A percentile compares a stretch with the other conserved stretches of the same genome.
Conservation (phyloP, 2,797 vertebrate genomes). For the Pempheris klunzingeri region DNA sequence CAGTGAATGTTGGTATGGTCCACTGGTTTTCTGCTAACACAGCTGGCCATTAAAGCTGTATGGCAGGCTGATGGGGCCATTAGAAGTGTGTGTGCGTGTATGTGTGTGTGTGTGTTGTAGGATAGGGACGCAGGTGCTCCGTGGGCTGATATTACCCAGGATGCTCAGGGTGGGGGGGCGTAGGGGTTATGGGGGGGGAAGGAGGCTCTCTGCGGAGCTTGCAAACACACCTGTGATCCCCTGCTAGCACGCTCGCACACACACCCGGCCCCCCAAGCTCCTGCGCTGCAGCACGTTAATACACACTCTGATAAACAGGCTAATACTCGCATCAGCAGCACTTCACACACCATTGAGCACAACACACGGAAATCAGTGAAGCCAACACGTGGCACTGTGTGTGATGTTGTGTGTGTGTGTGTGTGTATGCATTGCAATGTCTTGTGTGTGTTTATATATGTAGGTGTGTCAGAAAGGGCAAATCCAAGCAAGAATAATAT, state of each 20-base stretch:
- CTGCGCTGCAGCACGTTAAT: slow-evolving; percentile 65
- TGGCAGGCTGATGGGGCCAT: slow-evolving; percentile 70
- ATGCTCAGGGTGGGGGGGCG: slow-evolving; percentile 67
- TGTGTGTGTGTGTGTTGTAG: slow-evolving; percentile 49
- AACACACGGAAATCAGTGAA: slow-evolving; percentile 48
- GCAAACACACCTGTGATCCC: slow-evolving; percentile 81
- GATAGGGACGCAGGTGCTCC: slow-evolving; percentile 77
- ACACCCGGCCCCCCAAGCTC: background rate
- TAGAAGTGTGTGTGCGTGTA: slow-evolving; percentile 62
- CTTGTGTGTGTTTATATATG: slow-evolving; percentile 20
- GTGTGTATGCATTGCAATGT: background rate
- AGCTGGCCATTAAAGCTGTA: slow-evolving; percentile 80
- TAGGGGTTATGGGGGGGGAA: slow-evolving; percentile 51
- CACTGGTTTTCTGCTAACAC: slow-evolving; percentile 69
- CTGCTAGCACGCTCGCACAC: slow-evolving; percentile 44
- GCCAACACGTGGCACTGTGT: slow-evolving; percentile 44
- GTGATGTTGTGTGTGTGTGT: slow-evolving; percentile 14
- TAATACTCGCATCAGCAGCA: slow-evolving; percentile 72
- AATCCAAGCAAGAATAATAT: background rate
- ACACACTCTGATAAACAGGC: slow-evolving; percentile 82
- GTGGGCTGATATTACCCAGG: slow-evolving; percentile 80
- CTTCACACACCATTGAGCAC: slow-evolving; percentile 71
- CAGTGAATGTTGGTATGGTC: slow-evolving; percentile 65
- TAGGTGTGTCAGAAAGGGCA: background rate
- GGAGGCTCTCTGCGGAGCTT: slow-evolving; percentile 72